phyloP scores from a whole-genome alignment of 2,888 invertebrate genomes.

The Crioceris asparagi region DNA sequence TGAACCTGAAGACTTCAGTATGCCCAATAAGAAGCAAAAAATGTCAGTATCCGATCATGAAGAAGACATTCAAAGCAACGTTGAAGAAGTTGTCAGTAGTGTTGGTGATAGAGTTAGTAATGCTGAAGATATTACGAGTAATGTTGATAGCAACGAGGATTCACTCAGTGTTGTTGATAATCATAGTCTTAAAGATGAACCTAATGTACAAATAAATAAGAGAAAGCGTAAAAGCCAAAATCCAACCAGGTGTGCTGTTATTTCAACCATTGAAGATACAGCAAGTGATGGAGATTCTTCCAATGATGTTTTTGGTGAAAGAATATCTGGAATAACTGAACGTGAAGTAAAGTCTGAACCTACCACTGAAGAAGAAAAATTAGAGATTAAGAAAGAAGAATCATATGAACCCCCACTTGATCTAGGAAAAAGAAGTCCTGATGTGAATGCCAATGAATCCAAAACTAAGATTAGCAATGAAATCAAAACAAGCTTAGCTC shows the following conservation, averaged over 20 bases:
- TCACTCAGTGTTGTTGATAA: slow-evolving; percentile 45
- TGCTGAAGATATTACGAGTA: slow-evolving; percentile 45
- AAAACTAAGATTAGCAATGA: slow-evolving; percentile 29
- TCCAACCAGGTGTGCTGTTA: slow-evolving; percentile 68
- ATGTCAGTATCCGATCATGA: slow-evolving; percentile 45
- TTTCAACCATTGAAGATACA: slow-evolving; percentile 44
- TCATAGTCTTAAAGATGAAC: slow-evolving; percentile 45
- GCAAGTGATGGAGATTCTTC: slow-evolving; percentile 51
- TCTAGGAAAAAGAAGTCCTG: slow-evolving; percentile 39
- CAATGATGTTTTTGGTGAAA: slow-evolving; percentile 40
- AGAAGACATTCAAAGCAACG: slow-evolving; percentile 38
- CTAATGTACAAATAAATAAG: slow-evolving; percentile 51
- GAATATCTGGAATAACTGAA: slow-evolving; percentile 19
- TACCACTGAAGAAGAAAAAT: slow-evolving; percentile 20
- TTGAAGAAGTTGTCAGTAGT: not conserved
- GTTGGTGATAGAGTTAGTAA: slow-evolving; percentile 18
- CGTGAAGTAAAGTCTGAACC: slow-evolving; percentile 15
- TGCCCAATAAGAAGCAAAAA: slow-evolving; percentile 52
- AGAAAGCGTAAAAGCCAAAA: slow-evolving; percentile 83
- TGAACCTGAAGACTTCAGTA: slow-evolving; percentile 59
- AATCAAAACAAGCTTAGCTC: slow-evolving; percentile 37
- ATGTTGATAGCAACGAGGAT: slow-evolving; percentile 56
- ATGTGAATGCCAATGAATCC: slow-evolving; percentile 38
- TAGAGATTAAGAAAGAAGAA: slow-evolving; percentile 19
- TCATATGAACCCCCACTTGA: slow-evolving; percentile 33